Base-by-base conservation (phyloP, 2,113 vertebrate species). In the Plecotus auritus region DNA sequence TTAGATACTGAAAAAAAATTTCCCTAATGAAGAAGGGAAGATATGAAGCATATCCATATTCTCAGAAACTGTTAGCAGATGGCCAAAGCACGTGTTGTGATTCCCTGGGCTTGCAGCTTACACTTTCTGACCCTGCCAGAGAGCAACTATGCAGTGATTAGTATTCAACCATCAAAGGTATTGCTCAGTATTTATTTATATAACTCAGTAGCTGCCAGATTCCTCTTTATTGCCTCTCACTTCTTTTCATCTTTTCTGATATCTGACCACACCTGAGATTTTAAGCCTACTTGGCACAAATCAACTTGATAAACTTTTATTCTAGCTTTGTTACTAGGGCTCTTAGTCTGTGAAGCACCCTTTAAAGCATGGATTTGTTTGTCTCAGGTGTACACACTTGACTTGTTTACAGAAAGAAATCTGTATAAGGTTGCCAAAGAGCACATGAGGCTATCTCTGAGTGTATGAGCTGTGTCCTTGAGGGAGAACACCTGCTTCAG, bases 401-500 rank as follows among this genome's bases (percentile, higher is more conserved):
- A 97, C 85, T 95, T 49, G 69, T 89, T 97, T 96, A 88, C 12
- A 28, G 70, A 92, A 84, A 85, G 30, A 9, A 73, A 87, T 64
- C 14, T 90, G 11, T 67, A 66, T 72, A 76, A 93, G 3, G 9
- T 59, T 97, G 77, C 37, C 47, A 91, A 47, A 26, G 35, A 89
- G 76, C 72, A 70, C 61, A 26, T 61, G 40, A 93, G 20, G 9
- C 64, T 90, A 54, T 49, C 76, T 96, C 61, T 92, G 94, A 94
- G 78, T 73, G 2, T 54, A 35, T 42, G 85, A 96, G 81, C 85
- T 72, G 47, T 81, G 82, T 85, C 87, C 94, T 96, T 95, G 64
- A 84, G 95, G 95, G 93, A 96, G 85, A 98, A 90, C 76, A 95
- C 96, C 90, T 98, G 96, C 90, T 97, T 2, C 69, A 81, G 26